Percentiles rank a stretch among this genome's conserved stretches.
Conservation (phyloP, 2,797 vertebrate genomes). For the Todus mexicanus region DNA sequence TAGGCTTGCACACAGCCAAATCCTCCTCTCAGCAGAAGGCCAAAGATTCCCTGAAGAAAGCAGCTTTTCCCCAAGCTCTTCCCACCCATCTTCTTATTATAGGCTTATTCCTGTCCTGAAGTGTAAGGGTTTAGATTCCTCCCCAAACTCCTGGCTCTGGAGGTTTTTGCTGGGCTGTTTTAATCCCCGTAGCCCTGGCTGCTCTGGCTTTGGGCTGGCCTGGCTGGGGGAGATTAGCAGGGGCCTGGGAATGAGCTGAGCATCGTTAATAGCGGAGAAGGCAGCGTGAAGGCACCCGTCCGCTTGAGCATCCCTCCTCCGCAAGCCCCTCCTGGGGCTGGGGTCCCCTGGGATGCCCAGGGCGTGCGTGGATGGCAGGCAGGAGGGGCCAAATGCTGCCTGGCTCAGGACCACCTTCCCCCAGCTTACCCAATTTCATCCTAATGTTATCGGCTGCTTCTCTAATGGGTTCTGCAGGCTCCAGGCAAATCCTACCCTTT, state of each 20-base stretch:
- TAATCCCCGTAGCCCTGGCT: not conserved
- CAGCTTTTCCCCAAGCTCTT: not conserved
- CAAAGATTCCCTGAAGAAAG: not conserved
- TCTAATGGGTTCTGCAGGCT: slow-evolving; percentile 13
- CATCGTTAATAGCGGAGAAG: not conserved
- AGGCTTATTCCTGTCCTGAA: not conserved
- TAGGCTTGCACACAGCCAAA: not conserved
- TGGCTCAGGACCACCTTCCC: not conserved
- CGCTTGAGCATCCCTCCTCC: not conserved
- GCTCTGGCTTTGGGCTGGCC: not conserved
- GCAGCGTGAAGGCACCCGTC: not conserved
- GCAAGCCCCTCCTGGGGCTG: not conserved
- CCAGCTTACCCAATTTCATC: not conserved
- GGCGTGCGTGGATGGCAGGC: not conserved
- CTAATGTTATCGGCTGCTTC: not conserved
- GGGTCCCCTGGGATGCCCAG: not conserved
- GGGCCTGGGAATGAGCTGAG: not conserved
- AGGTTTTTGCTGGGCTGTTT: not conserved
- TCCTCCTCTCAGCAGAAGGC: not conserved
- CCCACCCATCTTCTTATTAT: not conserved
- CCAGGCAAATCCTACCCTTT: slow-evolving; percentile 37
- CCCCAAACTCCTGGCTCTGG: not conserved
- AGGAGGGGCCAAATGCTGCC: not conserved
- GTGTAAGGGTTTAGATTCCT: not conserved
- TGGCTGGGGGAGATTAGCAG: not conserved